phyloP scores from a whole-genome alignment of 2,888 invertebrate genomes.

The Tiphia femorata region DNA sequence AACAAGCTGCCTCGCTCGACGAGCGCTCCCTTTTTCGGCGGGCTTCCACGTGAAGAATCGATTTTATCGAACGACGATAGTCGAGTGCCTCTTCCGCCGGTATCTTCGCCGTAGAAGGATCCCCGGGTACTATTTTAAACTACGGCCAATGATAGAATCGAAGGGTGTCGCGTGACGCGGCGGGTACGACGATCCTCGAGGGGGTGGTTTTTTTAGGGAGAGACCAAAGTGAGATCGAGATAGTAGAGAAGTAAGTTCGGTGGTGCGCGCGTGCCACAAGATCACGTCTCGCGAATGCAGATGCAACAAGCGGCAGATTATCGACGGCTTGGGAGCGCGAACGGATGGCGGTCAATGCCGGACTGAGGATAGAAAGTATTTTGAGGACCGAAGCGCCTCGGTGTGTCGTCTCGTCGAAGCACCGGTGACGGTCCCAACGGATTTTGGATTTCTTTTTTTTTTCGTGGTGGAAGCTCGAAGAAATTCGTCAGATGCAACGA shows the following conservation, averaged over 20 bases:
- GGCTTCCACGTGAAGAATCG: no score
- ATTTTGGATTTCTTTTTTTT: no score
- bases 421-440: no score
- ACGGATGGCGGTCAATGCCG: constrained; percentile 46
- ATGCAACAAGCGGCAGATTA: constrained; percentile 23
- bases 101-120: no score
- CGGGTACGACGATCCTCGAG: not conserved
- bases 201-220: not conserved
- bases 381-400: constrained; percentile 23
- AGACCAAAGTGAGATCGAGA: not conserved
- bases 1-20: no score
- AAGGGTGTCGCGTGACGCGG: not conserved
- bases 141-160: not conserved
- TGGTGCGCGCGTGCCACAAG: not conserved
- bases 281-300: constrained; percentile 12
- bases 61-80: no score
- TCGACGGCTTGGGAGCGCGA: constrained; percentile 5
- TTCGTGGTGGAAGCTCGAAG: no score
- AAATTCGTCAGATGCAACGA: not conserved
- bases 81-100: no score
- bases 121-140: no score
- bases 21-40: no score
- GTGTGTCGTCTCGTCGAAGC: not conserved
- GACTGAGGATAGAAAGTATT: constrained; percentile 39
- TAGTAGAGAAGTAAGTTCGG: not conserved